phyloP scores from a whole-genome alignment of 2,113 vertebrate species.

The Sitta europaea region DNA sequence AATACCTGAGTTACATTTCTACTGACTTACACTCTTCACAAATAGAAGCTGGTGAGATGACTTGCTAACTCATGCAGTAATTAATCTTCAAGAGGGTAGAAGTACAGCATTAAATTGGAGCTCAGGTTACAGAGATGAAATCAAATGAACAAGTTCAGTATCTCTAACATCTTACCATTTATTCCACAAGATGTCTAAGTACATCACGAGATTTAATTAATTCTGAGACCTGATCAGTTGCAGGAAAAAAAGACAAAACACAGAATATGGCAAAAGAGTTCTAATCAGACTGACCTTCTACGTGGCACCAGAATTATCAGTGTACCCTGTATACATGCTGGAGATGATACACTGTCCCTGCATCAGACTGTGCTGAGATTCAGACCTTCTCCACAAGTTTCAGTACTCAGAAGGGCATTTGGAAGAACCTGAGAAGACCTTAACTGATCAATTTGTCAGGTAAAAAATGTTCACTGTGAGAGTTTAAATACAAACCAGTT shows the following conservation, averaged over 20 bases:
- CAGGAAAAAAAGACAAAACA: slow-evolving; percentile 44
- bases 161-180: slow-evolving; percentile 64
- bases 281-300: slow-evolving; percentile 47
- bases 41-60: slow-evolving; percentile 45
- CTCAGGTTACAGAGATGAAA: slow-evolving; percentile 69
- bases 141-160: slow-evolving; percentile 70
- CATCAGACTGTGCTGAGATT: background rate
- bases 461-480: background rate
- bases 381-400: background rate
- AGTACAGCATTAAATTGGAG: slow-evolving; percentile 72
- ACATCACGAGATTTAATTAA: slow-evolving; percentile 73
- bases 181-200: slow-evolving; percentile 58
- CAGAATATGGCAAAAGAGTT: slow-evolving; percentile 36
- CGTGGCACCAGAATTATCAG: background rate
- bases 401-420: background rate
- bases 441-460: background rate
- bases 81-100: slow-evolving; percentile 72
- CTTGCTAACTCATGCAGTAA: slow-evolving; percentile 66
- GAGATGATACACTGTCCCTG: background rate
- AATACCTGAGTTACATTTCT: slow-evolving; percentile 26
- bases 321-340: background rate
- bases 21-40: slow-evolving; percentile 36
- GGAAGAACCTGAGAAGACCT: background rate
- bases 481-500: background rate
- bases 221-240: slow-evolving; percentile 59